phyloP scores from a whole-genome alignment of 1,140 invertebrate genomes.

The Drosophila azteca region DNA sequence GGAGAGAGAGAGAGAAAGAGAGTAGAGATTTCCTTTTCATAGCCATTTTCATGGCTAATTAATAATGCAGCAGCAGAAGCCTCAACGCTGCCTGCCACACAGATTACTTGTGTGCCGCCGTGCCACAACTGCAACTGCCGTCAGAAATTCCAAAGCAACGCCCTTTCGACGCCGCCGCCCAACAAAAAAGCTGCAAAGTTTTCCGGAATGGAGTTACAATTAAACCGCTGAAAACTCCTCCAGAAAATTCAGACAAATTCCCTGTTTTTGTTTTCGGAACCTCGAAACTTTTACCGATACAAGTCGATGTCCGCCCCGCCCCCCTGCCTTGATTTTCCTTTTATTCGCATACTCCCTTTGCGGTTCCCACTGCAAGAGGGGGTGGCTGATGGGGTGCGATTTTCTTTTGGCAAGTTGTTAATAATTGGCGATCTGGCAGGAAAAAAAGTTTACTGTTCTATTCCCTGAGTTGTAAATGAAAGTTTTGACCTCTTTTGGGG shows the following conservation, averaged over 20 bases:
- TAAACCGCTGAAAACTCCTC: slow-evolving; percentile 42
- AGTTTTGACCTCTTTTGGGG: slow-evolving; percentile 16
- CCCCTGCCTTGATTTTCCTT: slow-evolving; percentile 14
- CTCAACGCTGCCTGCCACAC: slow-evolving; percentile 25
- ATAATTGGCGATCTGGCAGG: slow-evolving; percentile 39
- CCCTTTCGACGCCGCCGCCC: background rate
- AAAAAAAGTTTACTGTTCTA: slow-evolving; percentile 15
- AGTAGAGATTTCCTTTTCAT: slow-evolving; percentile 7
- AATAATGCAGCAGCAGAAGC: slow-evolving; percentile 51
- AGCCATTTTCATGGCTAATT: slow-evolving; percentile 65
- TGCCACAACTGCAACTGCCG: slow-evolving; percentile 44
- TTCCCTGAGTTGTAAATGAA: slow-evolving; percentile 30
- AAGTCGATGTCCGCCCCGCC: background rate
- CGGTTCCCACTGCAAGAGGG: slow-evolving; percentile 25
- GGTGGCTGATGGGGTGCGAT: too few relatives aligned
- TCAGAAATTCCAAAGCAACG: slow-evolving; percentile 27
- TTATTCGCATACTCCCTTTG: slow-evolving; percentile 1
- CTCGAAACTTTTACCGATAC: slow-evolving; percentile 35
- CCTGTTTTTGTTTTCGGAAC: slow-evolving; percentile 19
- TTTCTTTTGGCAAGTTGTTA: slow-evolving; percentile 31
- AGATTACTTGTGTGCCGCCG: background rate
- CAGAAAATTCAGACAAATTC: slow-evolving; percentile 43
- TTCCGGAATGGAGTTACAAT: slow-evolving; percentile 20
- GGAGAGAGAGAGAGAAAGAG: background rate
- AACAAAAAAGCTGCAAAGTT: slow-evolving; percentile 24